These are phyloP conservation scores for Tetrao urogallus DNA, from an alignment of 2,113 vertebrate genomes.

Conservation along the genomic window DNA sequence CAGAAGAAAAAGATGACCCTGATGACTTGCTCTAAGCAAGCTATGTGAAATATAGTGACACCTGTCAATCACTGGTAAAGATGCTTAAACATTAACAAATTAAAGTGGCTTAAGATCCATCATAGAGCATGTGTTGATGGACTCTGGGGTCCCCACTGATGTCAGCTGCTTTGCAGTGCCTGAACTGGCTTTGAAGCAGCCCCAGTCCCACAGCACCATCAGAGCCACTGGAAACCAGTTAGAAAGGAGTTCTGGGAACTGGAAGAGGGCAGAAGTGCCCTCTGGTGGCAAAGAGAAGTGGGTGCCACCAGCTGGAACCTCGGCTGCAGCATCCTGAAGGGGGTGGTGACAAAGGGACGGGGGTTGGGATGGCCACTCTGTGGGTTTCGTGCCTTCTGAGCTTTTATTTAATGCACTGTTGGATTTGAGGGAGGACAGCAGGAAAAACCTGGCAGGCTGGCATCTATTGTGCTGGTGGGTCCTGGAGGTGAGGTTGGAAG, in stretches of 20 bases:
- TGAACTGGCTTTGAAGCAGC: neutral
- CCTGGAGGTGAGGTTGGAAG: neutral
- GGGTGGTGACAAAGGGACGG: neutral
- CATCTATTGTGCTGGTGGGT: neutral
- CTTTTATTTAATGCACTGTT: rapidly evolving
- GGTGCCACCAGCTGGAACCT: neutral
- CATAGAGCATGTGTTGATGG: rapidly evolving
- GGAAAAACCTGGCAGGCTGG: neutral
- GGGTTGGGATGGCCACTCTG: rapidly evolving
- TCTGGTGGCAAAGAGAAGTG: neutral
- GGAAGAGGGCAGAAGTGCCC: neutral
- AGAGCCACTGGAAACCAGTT: neutral
- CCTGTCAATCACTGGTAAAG: neutral
- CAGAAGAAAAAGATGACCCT: too few species aligned
- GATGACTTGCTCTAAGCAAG: neutral
- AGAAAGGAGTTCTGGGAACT: rapidly evolving
- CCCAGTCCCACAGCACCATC: rapidly evolving
- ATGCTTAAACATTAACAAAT: neutral
- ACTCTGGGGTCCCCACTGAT: neutral
- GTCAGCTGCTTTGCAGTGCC: neutral
- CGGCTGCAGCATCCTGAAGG: rapidly evolving
- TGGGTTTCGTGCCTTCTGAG: neutral
- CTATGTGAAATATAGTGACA: rapidly evolving
- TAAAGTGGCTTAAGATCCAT: neutral
- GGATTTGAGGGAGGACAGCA: neutral